Evolutionary conservation across 2,888 invertebrate genomes (phyloP).

Genomic region (Seladonia tumulorum): DNA sequence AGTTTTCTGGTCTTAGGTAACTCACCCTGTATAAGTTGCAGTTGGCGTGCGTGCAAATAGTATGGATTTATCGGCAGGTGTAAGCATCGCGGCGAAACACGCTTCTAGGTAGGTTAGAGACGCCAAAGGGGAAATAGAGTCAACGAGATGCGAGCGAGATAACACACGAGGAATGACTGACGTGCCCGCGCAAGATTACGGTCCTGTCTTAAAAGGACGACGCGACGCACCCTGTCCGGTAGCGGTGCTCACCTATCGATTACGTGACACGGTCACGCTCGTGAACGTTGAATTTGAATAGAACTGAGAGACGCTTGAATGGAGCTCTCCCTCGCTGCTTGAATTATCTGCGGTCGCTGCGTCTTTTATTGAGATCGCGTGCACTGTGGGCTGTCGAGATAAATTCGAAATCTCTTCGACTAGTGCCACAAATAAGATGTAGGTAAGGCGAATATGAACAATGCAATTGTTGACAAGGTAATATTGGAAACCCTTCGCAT

Average conservation of each 20-base stretch:
- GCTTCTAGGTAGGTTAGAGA: slow-evolving; percentile 38
- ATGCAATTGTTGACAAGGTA: not conserved
- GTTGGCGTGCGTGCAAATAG: not conserved
- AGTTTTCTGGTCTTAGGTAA: not conserved
- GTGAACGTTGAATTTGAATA: slow-evolving; percentile 64
- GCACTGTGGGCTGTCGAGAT: not conserved
- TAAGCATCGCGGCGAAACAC: slow-evolving; percentile 40
- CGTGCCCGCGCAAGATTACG: slow-evolving; percentile 54
- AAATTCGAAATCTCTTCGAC: not conserved
- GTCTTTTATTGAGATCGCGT: slow-evolving; percentile 55
- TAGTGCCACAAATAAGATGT: not conserved
- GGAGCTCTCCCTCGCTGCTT: slow-evolving; percentile 50
- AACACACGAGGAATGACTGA: slow-evolving; percentile 69
- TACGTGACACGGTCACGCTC: slow-evolving; percentile 69
- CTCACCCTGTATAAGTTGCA: not conserved
- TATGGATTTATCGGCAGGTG: slow-evolving; percentile 41
- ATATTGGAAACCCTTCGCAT: too few species aligned
- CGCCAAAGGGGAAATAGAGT: slow-evolving; percentile 56
- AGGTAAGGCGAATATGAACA: not conserved
- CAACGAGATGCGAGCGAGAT: slow-evolving; percentile 63
- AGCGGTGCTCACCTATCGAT: slow-evolving; percentile 59
- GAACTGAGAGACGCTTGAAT: slow-evolving; percentile 51
- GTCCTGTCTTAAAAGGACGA: slow-evolving; percentile 56
- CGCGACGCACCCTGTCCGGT: slow-evolving; percentile 69
- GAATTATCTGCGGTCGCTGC: slow-evolving; percentile 43